phyloP scores from a whole-genome alignment of 1,140 invertebrate genomes.

The Dinothrombium tinctorium region DNA sequence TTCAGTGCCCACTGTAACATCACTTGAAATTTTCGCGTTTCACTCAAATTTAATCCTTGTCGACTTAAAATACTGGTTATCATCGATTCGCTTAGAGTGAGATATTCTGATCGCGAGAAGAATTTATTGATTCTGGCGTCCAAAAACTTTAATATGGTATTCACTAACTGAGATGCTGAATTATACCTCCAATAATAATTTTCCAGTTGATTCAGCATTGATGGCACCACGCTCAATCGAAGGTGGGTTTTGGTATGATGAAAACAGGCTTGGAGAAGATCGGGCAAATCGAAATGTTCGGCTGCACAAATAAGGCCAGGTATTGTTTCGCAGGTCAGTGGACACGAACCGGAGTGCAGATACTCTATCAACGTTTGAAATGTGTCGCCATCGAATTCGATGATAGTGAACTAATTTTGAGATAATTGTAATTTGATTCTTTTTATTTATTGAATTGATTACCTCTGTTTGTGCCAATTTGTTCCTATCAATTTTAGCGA shows the following conservation, averaged over 20 bases:
- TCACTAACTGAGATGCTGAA: constrained; percentile 70
- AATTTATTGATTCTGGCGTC: constrained; percentile 53
- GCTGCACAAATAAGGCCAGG: constrained; percentile 77
- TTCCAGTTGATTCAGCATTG: constrained; percentile 67
- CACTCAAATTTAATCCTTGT: constrained; percentile 48
- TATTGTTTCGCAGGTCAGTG: constrained; percentile 67
- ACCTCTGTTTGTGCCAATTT: constrained; percentile 77
- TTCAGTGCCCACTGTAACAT: constrained; percentile 57
- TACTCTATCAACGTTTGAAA: constrained; percentile 73
- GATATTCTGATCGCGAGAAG: constrained; percentile 55
- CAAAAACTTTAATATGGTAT: constrained; percentile 74
- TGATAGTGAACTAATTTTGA: constrained; percentile 52
- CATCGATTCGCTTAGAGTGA: constrained; percentile 73
- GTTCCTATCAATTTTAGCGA: constrained; percentile 69
- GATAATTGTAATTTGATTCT: neutral
- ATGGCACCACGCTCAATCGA: constrained; percentile 52
- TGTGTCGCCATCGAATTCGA: constrained; percentile 80
- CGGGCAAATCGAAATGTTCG: constrained; percentile 76
- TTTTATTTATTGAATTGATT: constrained; percentile 14
- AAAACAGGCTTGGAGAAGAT: constrained; percentile 74
- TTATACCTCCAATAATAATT: constrained; percentile 90
- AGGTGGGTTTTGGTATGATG: constrained; percentile 83
- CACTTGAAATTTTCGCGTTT: constrained; percentile 76
- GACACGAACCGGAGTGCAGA: constrained; percentile 70
- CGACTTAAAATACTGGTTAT: constrained; percentile 78